These are phyloP conservation scores for Erannis defoliaria DNA, from an alignment of 2,888 invertebrate genomes.

Conservation along the genomic window DNA sequence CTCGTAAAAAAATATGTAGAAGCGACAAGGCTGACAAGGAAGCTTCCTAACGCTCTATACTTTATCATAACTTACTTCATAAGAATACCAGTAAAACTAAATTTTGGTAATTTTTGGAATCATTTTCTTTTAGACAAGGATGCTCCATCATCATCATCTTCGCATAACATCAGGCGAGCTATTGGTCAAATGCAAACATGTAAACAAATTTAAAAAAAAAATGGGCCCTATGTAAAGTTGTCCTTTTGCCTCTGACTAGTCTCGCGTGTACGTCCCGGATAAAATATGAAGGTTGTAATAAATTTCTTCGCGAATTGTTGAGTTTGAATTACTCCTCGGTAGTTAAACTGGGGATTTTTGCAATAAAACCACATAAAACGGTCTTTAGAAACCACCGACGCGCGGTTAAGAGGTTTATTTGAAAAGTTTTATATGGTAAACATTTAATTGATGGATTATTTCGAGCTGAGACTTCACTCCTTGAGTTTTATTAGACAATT, in stretches of 20 bases:
- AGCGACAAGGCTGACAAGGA: too few relatives aligned
- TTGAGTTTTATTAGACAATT: background rate
- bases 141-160: too few relatives aligned
- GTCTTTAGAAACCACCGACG: conserved; percentile 22
- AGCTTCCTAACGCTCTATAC: too few relatives aligned
- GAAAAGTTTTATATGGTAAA: conserved; percentile 13
- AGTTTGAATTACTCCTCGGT: conserved; percentile 43
- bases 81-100: too few relatives aligned
- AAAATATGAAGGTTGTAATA: conserved; percentile 48
- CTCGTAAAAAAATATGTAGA: too few relatives aligned
- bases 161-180: too few relatives aligned
- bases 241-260: background rate
- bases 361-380: conserved; percentile 31
- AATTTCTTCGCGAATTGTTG: conserved; percentile 47
- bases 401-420: conserved; percentile 9
- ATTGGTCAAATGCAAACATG: too few relatives aligned
- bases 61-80: too few relatives aligned
- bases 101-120: too few relatives aligned
- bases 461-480: background rate
- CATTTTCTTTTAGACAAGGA: too few relatives aligned
- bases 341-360: conserved; percentile 37
- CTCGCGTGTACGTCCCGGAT: conserved; percentile 24
- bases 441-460: conserved; percentile 6
- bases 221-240: background rate
- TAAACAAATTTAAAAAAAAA: too few relatives aligned